These are phyloP conservation scores for Nasonia vitripennis DNA, from an alignment of 1,140 invertebrate species.

Conservation along the genomic window DNA sequence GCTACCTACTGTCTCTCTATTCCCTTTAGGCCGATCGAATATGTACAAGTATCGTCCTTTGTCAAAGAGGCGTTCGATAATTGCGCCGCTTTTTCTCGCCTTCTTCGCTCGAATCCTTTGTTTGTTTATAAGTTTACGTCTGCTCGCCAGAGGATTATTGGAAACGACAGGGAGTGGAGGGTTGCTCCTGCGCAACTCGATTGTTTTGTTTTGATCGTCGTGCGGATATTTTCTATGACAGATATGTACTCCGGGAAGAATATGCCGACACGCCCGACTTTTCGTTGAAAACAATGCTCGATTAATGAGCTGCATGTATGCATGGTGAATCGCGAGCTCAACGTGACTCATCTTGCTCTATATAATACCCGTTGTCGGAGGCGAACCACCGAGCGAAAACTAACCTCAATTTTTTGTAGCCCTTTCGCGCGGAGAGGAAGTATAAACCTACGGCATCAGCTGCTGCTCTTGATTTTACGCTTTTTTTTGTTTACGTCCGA, in stretches of 20 bases:
- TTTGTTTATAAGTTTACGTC: conserved; percentile 1
- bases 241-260: neutral
- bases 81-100: neutral
- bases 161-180: neutral
- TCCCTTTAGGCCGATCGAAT: neutral
- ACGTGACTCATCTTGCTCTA: conserved; percentile 38
- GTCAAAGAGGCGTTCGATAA: neutral
- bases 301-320: neutral
- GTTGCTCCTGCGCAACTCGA: neutral
- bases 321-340: neutral
- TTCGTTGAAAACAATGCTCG: neutral
- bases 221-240: neutral
- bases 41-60: neutral
- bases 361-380: neutral
- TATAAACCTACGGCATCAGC: conserved; percentile 1
- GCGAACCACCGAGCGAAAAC: conserved; percentile 35
- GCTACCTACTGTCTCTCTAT: neutral
- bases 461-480: conserved; percentile 17
- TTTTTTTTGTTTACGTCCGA: neutral
- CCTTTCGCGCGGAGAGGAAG: neutral
- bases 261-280: neutral
- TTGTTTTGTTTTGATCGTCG: conserved; percentile 28
- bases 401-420: conserved; percentile 49
- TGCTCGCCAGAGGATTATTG: neutral
- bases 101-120: neutral